Conservation (phyloP, 2,888 invertebrate species). For the Hydraecia micacea region DNA sequence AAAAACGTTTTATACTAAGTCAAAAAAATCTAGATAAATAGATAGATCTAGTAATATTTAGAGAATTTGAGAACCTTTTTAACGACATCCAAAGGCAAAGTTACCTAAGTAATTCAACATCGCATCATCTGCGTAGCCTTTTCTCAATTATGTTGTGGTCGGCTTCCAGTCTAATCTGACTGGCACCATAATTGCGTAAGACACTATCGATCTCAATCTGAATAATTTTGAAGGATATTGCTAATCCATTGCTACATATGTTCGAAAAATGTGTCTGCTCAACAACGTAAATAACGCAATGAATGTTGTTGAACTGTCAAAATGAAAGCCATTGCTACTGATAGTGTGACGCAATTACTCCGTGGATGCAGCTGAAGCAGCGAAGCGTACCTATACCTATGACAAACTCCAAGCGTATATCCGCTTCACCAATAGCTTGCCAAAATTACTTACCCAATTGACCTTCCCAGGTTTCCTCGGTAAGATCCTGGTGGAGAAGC, state of each 20-base stretch:
- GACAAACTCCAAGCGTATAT: too few relatives aligned
- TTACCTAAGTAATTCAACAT: background rate
- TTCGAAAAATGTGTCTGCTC: too few relatives aligned
- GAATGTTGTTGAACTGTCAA: too few relatives aligned
- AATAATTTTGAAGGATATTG: too few relatives aligned
- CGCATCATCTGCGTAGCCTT: background rate
- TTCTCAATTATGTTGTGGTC: too few relatives aligned
- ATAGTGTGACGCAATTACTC: too few relatives aligned
- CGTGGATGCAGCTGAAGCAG: background rate
- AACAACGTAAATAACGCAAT: too few relatives aligned
- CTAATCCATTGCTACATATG: too few relatives aligned
- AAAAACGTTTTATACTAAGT: background rate
- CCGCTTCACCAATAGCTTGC: background rate
- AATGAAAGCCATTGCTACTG: too few relatives aligned
- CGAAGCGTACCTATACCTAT: background rate
- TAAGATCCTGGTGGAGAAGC: slow-evolving; percentile 94
- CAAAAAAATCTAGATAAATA: background rate
- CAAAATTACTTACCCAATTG: background rate
- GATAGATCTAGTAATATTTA: background rate
- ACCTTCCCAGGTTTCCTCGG: slow-evolving; percentile 84
- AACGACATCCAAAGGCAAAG: background rate
- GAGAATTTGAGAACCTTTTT: background rate
- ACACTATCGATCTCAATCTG: too few relatives aligned
- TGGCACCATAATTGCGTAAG: too few relatives aligned
- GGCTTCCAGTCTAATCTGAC: background rate